Conservation (phyloP, 2,113 vertebrate species). For the Bufo bufo region DNA sequence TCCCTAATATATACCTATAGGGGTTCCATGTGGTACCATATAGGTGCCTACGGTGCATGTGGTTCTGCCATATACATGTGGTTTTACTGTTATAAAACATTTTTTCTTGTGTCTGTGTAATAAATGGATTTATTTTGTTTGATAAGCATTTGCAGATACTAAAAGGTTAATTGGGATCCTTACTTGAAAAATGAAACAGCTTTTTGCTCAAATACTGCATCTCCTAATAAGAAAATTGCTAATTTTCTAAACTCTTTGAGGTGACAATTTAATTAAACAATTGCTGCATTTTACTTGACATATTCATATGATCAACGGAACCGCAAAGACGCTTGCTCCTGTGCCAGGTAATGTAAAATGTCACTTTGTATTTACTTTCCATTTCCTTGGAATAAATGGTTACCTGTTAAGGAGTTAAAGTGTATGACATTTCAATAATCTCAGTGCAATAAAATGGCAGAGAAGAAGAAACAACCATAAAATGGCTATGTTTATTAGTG, state of each 20-base stretch:
- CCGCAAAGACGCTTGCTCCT: slow-evolving; percentile 25
- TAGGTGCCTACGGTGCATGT: background rate
- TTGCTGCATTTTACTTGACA: slow-evolving; percentile 46
- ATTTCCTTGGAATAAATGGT: slow-evolving; percentile 45
- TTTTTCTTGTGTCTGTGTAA: background rate
- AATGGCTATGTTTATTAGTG: slow-evolving; percentile 29
- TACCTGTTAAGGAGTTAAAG: slow-evolving; percentile 31
- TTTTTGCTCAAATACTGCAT: slow-evolving; percentile 30
- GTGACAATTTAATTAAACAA: slow-evolving; percentile 56
- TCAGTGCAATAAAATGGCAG: slow-evolving; percentile 26
- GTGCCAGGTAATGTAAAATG: slow-evolving; percentile 49
- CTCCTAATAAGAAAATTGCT: slow-evolving; percentile 44
- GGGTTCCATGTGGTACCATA: background rate
- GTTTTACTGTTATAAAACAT: background rate
- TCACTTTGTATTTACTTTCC: slow-evolving; percentile 50
- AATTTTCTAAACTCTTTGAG: slow-evolving; percentile 48
- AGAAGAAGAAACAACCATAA: slow-evolving; percentile 44
- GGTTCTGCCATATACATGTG: background rate
- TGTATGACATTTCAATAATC: slow-evolving; percentile 45
- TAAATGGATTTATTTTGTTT: slow-evolving; percentile 30
- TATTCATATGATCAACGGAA: slow-evolving; percentile 50
- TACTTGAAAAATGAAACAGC: slow-evolving; percentile 29
- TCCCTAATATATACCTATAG: background rate
- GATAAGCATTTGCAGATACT: slow-evolving; percentile 26
- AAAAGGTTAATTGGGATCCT: slow-evolving; percentile 50